Percentiles rank a stretch among this genome's conserved stretches.
These are phyloP conservation scores for Agrilus biguttatus DNA, from an alignment of 2,888 invertebrate genomes.

Conservation along the genomic window DNA sequence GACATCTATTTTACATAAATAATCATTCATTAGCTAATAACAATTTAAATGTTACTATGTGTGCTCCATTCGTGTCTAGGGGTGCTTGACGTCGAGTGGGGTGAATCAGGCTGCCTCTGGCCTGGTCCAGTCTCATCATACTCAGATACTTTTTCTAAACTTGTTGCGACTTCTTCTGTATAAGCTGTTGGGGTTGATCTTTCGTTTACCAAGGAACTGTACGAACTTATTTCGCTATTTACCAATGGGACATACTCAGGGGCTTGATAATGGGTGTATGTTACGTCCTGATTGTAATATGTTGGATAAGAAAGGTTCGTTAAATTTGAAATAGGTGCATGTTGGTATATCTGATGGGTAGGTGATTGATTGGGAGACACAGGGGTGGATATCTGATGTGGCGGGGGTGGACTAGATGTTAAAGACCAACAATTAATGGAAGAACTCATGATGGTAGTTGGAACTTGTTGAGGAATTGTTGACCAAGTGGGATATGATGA, in stretches of 20 bases:
- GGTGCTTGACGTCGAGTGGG: constrained; percentile 18
- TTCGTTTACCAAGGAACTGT: constrained; percentile 11
- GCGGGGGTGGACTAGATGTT: constrained; percentile 29
- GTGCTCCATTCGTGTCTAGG: constrained; percentile 23
- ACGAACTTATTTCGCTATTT: constrained; percentile 19
- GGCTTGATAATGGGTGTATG: constrained; percentile 24
- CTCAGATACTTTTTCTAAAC: constrained; percentile 17
- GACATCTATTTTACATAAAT: background rate
- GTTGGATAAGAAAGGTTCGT: constrained; percentile 24
- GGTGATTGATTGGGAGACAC: constrained; percentile 29
- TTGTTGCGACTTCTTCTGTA: constrained; percentile 15
- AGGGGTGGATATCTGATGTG: constrained; percentile 25
- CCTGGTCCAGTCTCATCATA: constrained; percentile 14
- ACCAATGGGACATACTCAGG: constrained; percentile 26
- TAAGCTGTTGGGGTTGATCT: constrained; percentile 18
- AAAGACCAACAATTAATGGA: constrained; percentile 31
- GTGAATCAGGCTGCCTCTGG: constrained; percentile 18
- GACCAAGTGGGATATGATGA: constrained; percentile 29
- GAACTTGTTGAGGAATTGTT: constrained; percentile 25
- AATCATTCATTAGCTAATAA: background rate
- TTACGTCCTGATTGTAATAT: constrained; percentile 26
- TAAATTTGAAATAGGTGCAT: constrained; percentile 22
- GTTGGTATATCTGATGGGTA: constrained; percentile 27
- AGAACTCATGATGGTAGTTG: constrained; percentile 24
- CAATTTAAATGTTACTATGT: constrained; percentile 12